Base-by-base conservation (phyloP, 1,140 invertebrate species). In the Rhyacophila brunnea region DNA sequence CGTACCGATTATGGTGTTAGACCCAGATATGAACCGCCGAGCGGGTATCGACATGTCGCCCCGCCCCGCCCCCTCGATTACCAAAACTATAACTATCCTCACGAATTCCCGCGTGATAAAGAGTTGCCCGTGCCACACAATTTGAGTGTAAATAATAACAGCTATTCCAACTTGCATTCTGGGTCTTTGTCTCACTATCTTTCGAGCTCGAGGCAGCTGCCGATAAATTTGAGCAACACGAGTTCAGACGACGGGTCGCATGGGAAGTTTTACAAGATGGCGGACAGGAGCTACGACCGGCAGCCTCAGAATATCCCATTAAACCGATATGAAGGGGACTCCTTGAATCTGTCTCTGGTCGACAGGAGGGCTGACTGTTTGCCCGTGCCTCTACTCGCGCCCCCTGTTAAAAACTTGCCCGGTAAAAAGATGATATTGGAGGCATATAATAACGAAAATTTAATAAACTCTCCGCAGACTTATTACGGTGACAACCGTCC, bases 341-440 rank as follows among this genome's bases (percentile, higher is more conserved):
- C 23, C 9, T 9, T 28, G 4, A 28, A 28, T 28, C 23, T 28
- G 4, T 28, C 23, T 9, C 23, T 28, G 23, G 23, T 28, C 23
- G 48, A 15, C 42, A 40, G 28, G 38, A 47, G 10, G 52, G 35
- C 44, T 64, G 54, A 52, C 48, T 38, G 28, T 28, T 44, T 72
- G 7, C 67, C 70, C 11, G 67, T 62, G 43, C 47, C 65, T n/a
- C 32, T 15, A 11, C 69, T 68, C n/a, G 64, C 67, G 46, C 46
- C 69, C 19, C 47, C 43, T n/a, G 18, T 18, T 2, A 72, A 74
- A 17, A 68, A 74, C 0, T 69, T 73, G 0, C 77, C 77, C 49
- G 77, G 77, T n/a, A 79, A 79, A 62, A 79, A 79, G 48, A 69
- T 78, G 48, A 75, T 79, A 47, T 66, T 79, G 5, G 77, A 79